Conservation (phyloP, 2,113 vertebrate genomes). For the Heterochromis multidens region DNA sequence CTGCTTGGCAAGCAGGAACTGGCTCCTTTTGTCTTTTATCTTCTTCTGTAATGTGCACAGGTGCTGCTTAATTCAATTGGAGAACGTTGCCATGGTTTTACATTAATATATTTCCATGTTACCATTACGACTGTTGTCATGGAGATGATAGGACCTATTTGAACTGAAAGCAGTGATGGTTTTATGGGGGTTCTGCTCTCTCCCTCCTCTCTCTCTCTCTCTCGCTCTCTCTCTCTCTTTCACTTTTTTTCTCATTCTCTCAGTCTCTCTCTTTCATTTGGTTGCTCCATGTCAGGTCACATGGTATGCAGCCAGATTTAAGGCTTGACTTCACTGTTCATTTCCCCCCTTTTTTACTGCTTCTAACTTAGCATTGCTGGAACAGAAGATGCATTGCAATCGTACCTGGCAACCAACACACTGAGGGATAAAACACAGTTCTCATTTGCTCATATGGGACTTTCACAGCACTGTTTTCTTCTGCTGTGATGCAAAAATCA, state of each 20-base stretch:
- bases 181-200: conserved; percentile 68
- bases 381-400: conserved; percentile 55
- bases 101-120: conserved; percentile 88
- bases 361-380: conserved; percentile 42
- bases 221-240: conserved; percentile 19
- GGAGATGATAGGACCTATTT: conserved; percentile 85
- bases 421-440: conserved; percentile 1
- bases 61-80: conserved; percentile 88
- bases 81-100: conserved; percentile 88
- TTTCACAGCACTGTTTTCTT: neutral
- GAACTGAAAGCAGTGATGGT: conserved; percentile 78
- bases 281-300: conserved; percentile 64
- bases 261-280: conserved; percentile 48
- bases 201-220: conserved; percentile 35
- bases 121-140: conserved; percentile 85
- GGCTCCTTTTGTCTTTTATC: conserved; percentile 80
- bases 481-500: conserved; percentile 9
- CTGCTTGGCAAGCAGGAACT: conserved; percentile 78
- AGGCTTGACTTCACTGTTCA: conserved; percentile 68
- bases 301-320: conserved; percentile 71
- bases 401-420: conserved; percentile 24
- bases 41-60: conserved; percentile 83
- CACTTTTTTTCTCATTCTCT: conserved; percentile 6
- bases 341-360: neutral
- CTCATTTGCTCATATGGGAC: neutral